A percentile compares a stretch with the other conserved stretches of the same genome.
Evolutionary conservation across 35 echinoderm and acorn worm genomes (phyloP).

Genomic region (Ophioderma brevispina): DNA sequence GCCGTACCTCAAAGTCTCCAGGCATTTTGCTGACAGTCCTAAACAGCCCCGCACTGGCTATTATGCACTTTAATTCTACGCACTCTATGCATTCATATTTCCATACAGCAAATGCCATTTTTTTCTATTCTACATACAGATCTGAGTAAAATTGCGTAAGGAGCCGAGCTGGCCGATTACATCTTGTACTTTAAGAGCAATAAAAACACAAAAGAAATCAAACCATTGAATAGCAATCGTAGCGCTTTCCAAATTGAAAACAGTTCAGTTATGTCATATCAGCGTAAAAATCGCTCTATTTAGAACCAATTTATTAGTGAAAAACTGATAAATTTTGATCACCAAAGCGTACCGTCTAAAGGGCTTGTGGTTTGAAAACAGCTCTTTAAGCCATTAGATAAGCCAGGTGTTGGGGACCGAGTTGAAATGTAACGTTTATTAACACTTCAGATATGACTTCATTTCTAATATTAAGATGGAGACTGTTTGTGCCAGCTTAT

Average conservation of each 20-base stretch:
- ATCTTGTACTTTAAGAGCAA: not conserved
- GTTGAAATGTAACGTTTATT: not conserved
- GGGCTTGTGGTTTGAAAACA: conserved; percentile 5
- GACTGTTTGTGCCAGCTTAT: not conserved
- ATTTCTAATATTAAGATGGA: not conserved
- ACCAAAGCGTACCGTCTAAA: not conserved
- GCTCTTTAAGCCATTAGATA: not conserved
- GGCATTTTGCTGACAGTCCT: not conserved
- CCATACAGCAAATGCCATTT: not conserved
- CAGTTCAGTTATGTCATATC: not conserved
- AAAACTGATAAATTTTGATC: conserved; percentile 2
- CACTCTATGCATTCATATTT: conserved; percentile 3
- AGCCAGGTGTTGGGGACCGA: not conserved
- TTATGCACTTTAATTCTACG: not conserved
- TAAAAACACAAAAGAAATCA: not conserved
- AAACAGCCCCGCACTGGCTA: not conserved
- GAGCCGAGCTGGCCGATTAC: not conserved
- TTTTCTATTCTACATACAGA: not conserved
- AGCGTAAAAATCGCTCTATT: conserved; percentile 5
- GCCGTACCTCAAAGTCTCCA: not conserved
- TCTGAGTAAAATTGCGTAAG: not conserved
- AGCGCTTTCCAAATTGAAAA: not conserved
- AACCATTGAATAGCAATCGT: not conserved
- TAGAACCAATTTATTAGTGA: conserved; percentile 2
- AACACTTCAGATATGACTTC: not conserved